Percentiles rank a stretch among this genome's conserved stretches.
Conservation (phyloP, 2,888 invertebrate species). For the Polyploca ridens region DNA sequence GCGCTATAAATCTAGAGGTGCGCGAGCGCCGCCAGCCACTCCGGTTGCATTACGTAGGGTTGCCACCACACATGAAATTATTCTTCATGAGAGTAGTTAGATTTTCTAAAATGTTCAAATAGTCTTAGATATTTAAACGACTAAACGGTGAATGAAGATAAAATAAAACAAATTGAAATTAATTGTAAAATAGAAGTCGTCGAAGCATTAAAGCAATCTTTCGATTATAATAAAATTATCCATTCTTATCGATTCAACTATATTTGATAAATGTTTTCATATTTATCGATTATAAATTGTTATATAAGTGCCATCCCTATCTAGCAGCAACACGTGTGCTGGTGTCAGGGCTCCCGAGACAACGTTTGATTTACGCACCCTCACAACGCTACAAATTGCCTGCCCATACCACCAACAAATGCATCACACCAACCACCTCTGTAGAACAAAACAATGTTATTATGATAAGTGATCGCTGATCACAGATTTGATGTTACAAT, state of each 20-base stretch:
- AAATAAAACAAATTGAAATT: too few relatives aligned
- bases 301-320: constrained; percentile 44
- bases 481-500: constrained; percentile 11
- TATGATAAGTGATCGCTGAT: constrained; percentile 13
- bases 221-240: too few relatives aligned
- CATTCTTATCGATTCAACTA: too few relatives aligned
- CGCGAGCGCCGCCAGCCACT: constrained; percentile 63
- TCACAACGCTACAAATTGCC: constrained; percentile 61
- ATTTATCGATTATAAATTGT: constrained; percentile 29
- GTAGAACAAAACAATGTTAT: constrained; percentile 16
- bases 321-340: constrained; percentile 58
- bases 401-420: constrained; percentile 57
- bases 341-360: constrained; percentile 46
- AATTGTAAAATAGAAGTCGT: too few relatives aligned
- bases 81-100: not conserved
- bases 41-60: constrained; percentile 57
- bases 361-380: constrained; percentile 73
- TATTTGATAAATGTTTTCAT: not conserved
- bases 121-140: not conserved
- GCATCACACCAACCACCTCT: constrained; percentile 43
- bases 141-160: too few relatives aligned
- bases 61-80: constrained; percentile 30
- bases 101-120: constrained; percentile 11
- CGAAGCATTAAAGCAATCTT: too few relatives aligned
- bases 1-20: constrained; percentile 76